Evolutionary conservation across 2,888 invertebrate genomes (phyloP).

Genomic region (Euzophera pinguis): DNA sequence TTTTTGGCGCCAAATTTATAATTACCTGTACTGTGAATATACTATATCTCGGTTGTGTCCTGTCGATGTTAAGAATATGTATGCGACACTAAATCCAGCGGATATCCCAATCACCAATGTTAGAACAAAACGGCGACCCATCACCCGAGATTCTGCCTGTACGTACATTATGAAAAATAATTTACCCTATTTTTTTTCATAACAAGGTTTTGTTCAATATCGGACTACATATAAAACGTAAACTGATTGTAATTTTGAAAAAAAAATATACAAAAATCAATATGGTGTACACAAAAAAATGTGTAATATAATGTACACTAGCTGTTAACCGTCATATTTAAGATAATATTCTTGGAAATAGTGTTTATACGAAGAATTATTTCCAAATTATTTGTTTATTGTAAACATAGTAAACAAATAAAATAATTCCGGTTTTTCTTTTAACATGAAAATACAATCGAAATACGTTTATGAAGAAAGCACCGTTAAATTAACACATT

Average conservation of each 20-base stretch:
- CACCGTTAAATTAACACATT: not conserved
- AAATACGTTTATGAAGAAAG: too few species aligned
- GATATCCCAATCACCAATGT: constrained; percentile 86
- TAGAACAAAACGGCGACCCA: constrained; percentile 85
- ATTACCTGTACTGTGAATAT: constrained; percentile 74
- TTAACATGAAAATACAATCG: not conserved
- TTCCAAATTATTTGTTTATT: not conserved
- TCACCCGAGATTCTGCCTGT: constrained; percentile 73
- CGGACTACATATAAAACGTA: not conserved
- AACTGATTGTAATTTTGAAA: not conserved
- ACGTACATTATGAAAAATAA: constrained; percentile 12
- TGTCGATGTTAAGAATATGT: constrained; percentile 82
- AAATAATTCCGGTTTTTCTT: not conserved
- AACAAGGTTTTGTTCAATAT: not conserved
- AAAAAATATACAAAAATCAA: constrained; percentile 1
- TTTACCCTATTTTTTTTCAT: not conserved
- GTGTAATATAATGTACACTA: too few species aligned
- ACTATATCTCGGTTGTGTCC: constrained; percentile 70
- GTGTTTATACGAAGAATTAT: not conserved
- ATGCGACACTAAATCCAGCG: constrained; percentile 88
- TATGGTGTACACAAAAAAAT: too few species aligned
- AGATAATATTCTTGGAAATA: too few species aligned
- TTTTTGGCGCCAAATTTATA: constrained; percentile 25
- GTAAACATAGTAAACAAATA: not conserved
- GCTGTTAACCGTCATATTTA: too few species aligned